Evolutionary conservation across 2,888 invertebrate species (phyloP).

Genomic region (Drosophila borealis): DNA sequence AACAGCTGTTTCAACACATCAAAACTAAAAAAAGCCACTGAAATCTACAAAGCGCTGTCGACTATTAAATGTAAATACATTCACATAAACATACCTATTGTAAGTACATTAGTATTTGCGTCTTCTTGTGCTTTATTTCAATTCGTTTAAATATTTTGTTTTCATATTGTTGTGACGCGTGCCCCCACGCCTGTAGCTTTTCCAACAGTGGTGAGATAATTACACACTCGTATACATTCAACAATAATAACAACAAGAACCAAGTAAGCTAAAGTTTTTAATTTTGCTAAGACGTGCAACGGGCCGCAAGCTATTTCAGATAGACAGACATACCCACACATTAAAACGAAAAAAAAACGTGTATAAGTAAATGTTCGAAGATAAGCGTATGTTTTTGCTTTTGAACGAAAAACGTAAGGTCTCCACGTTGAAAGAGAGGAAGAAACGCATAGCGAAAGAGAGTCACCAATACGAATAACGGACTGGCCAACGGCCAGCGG

Average conservation of each 20-base stretch:
- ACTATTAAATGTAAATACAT: slow-evolving; percentile 51
- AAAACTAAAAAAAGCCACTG: slow-evolving; percentile 42
- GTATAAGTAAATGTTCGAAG: slow-evolving; percentile 23
- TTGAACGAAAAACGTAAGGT: slow-evolving; percentile 23
- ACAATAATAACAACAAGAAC: slow-evolving; percentile 36
- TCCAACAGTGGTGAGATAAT: slow-evolving; percentile 49
- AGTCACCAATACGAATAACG: slow-evolving; percentile 49
- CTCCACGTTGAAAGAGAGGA: slow-evolving; percentile 20
- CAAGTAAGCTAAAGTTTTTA: slow-evolving; percentile 65
- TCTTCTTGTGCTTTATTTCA: slow-evolving; percentile 39
- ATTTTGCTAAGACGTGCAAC: slow-evolving; percentile 71
- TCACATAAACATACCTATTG: slow-evolving; percentile 41
- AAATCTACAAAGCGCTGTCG: slow-evolving; percentile 50
- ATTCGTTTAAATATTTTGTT: slow-evolving; percentile 54
- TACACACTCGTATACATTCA: slow-evolving; percentile 39
- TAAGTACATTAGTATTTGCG: slow-evolving; percentile 41
- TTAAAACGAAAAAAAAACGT: slow-evolving; percentile 17
- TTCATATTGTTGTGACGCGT: slow-evolving; percentile 53
- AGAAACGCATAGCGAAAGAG: slow-evolving; percentile 27
- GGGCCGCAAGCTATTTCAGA: slow-evolving; percentile 40
- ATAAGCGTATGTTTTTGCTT: slow-evolving; percentile 45
- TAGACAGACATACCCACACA: slow-evolving; percentile 39
- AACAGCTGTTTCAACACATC: slow-evolving; percentile 77
- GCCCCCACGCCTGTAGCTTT: slow-evolving; percentile 44
- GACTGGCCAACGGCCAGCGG: slow-evolving; percentile 53